Base-by-base conservation (phyloP, 2,888 invertebrate genomes). In the Amphipyra tragopoginis region DNA sequence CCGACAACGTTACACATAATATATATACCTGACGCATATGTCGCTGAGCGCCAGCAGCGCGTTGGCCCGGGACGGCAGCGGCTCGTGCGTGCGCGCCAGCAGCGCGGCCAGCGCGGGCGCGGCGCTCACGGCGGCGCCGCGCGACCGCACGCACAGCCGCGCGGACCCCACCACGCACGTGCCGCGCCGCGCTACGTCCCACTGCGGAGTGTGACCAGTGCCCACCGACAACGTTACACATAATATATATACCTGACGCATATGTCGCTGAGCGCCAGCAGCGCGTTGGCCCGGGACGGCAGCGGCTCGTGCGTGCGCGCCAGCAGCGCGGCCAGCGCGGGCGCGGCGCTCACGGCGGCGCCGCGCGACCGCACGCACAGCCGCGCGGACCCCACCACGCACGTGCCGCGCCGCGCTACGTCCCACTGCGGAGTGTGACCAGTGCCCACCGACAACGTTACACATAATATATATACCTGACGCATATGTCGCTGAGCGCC, bases 401-500 rank as follows among this genome's bases (percentile, higher is more conserved):
- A 49, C 6, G 14, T 14, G 5, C 95, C 95, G 63, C 88, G 88
- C 7, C 83, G 67, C 9, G 11, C 57, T 0, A 47, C 58, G 42
- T 76, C 51, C 88, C 89, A 86, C 2, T 82, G n/a, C n/a, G n/a
- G n/a, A n/a, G n/a, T n/a, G n/a, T n/a, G n/a, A n/a, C n/a, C n/a
- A n/a, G n/a, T n/a, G n/a, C n/a, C n/a, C n/a, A n/a, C n/a, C n/a
- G n/a, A n/a, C n/a, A n/a, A n/a, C n/a, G n/a, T n/a, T n/a, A n/a
- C n/a, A n/a, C n/a, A n/a, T n/a, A n/a, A n/a, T 26, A 29, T 4
- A 2, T 5, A 29, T 29, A 29, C 96, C 93, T 90, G 74, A 96
- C 93, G 86, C 97, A 97, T 52, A 97, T 95, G 86, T 97, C 97
- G 0, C 96, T 93, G 67, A 96, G 92, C 39, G 96, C 95, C 69